Conservation (phyloP, 1,140 invertebrate genomes). For the Drosophila subobscura region DNA sequence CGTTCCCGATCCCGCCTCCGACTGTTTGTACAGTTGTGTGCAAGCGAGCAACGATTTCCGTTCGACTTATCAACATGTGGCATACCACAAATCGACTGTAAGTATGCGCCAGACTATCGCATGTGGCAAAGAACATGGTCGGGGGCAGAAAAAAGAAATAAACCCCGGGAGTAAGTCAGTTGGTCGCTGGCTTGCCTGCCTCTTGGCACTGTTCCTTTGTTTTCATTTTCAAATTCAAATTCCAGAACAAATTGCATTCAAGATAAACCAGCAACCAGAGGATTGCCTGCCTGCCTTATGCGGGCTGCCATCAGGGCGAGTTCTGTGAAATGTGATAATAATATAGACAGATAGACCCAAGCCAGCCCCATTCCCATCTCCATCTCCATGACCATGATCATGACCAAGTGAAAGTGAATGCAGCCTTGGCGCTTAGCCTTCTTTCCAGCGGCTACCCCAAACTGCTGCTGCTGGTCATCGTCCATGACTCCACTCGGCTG, state of each 20-base stretch:
- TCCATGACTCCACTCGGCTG: slow-evolving; percentile 1
- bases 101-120: slow-evolving; percentile 2
- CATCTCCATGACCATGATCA: slow-evolving; percentile 62
- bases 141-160: slow-evolving; percentile 8
- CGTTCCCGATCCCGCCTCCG: not conserved
- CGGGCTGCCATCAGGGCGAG: slow-evolving; percentile 30
- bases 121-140: slow-evolving; percentile 54
- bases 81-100: too few relatives aligned
- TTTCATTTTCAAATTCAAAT: slow-evolving; percentile 74
- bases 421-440: slow-evolving; percentile 17
- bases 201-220: slow-evolving; percentile 19
- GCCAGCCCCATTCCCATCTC: too few relatives aligned
- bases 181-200: slow-evolving; percentile 32
- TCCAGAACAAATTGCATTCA: slow-evolving; percentile 70
- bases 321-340: slow-evolving; percentile 56
- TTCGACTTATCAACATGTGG: slow-evolving; percentile 50
- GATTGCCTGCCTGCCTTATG: slow-evolving; percentile 12
- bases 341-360: slow-evolving; percentile 13
- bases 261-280: slow-evolving; percentile 41
- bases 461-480: not conserved
- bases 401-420: slow-evolving; percentile 72
- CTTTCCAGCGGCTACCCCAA: slow-evolving; percentile 13
- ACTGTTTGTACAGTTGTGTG: slow-evolving; percentile 43
- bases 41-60: slow-evolving; percentile 19
- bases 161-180: slow-evolving; percentile 44